phyloP scores from a whole-genome alignment of 2,113 vertebrate genomes.

The Rhadina sibilatrix region DNA sequence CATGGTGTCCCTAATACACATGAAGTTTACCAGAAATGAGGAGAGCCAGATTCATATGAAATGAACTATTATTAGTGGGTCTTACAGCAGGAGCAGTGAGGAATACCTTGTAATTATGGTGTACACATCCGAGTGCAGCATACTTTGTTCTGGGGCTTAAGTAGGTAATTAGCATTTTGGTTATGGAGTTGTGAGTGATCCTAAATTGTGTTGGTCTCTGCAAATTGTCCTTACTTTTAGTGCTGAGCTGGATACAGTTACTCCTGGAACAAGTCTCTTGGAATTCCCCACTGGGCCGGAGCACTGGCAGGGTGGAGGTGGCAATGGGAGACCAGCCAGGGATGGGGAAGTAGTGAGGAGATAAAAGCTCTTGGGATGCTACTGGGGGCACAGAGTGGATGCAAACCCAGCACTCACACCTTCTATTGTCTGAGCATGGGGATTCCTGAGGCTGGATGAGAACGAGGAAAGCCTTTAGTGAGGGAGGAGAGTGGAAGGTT shows the following conservation, averaged over 20 bases:
- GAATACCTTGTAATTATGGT: constrained; percentile 51
- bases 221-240: not conserved
- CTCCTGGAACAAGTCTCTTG: not conserved
- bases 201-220: not conserved
- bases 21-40: constrained; percentile 27
- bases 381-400: no score
- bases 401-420: not conserved
- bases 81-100: not conserved
- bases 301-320: rapidly evolving
- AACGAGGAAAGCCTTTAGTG: not conserved
- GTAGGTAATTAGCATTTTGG: constrained; percentile 59
- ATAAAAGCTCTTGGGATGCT: not conserved
- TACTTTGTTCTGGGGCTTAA: constrained; percentile 73
- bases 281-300: not conserved
- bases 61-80: constrained; percentile 22
- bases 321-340: not conserved
- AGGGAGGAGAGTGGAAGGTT: not conserved
- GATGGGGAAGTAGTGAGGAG: rapidly evolving
- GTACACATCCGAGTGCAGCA: constrained; percentile 17
- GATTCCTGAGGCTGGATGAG: not conserved
- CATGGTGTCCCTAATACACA: not conserved
- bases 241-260: not conserved
- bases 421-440: not conserved
- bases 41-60: not conserved
- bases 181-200: constrained; percentile 24